A percentile compares a stretch with the other conserved stretches of the same genome.
Evolutionary conservation across 92 coral and sea anemone species (phyloP).

Genomic region (Plumapathes pennacea): DNA sequence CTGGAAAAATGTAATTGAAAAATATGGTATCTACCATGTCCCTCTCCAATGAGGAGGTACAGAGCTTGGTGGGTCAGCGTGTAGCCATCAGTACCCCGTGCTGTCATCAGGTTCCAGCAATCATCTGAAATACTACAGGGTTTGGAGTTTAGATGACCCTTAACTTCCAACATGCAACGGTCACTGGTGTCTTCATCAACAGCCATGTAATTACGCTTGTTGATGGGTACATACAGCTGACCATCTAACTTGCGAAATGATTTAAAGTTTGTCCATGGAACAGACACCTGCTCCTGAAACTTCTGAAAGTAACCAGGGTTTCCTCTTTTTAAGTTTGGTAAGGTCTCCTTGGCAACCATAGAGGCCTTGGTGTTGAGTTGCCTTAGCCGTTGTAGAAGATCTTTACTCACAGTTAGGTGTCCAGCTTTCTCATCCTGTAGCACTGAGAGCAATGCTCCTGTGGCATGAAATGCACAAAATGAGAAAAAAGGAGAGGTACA

Average conservation of each 20-base stretch:
- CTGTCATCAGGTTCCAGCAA: constrained; percentile 67
- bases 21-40: constrained; percentile 57
- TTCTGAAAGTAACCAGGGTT: constrained; percentile 54
- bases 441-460: constrained; percentile 66
- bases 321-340: constrained; percentile 45
- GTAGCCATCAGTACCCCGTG: constrained; percentile 68
- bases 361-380: constrained; percentile 51
- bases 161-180: constrained; percentile 61
- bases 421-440: constrained; percentile 52
- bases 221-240: constrained; percentile 29
- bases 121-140: constrained; percentile 63
- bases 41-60: constrained; percentile 72
- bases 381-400: constrained; percentile 17
- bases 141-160: constrained; percentile 46
- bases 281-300: constrained; percentile 55
- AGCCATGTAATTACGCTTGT: constrained; percentile 47
- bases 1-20: no score
- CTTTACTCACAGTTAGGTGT: constrained; percentile 30
- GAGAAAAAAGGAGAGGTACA: neutral
- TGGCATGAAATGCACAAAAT: no score
- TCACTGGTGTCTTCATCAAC: constrained; percentile 79
- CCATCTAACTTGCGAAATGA: constrained; percentile 52
- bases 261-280: constrained; percentile 79
- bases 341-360: constrained; percentile 46
- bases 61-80: constrained; percentile 81